Percentiles rank a stretch among this genome's conserved stretches.
These are phyloP conservation scores for Varanus komodoensis DNA, from an alignment of 2,113 vertebrate genomes.

Conservation along the genomic window DNA sequence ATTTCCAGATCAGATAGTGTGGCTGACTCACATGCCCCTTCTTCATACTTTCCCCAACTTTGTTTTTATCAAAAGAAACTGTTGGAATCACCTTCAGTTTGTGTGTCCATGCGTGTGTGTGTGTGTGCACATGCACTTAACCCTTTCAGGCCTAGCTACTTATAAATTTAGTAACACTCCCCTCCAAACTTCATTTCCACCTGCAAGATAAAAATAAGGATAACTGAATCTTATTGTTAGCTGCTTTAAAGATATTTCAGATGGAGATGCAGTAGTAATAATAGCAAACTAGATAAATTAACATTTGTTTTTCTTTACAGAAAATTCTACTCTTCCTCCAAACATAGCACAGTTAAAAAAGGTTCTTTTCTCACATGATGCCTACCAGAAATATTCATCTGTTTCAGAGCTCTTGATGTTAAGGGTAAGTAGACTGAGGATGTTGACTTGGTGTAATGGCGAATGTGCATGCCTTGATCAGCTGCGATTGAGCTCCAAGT, in stretches of 20 bases:
- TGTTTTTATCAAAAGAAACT: not conserved
- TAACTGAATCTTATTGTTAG: not conserved
- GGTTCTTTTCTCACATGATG: conserved; percentile 68
- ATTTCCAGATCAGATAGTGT: not conserved
- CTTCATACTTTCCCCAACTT: not conserved
- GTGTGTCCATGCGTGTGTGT: no score
- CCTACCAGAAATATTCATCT: conserved; percentile 70
- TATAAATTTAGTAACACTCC: not conserved
- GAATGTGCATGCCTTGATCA: conserved; percentile 34
- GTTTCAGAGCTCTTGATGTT: conserved; percentile 76
- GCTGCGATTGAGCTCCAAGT: not conserved
- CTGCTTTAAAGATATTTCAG: not conserved
- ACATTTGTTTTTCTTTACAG: conserved; percentile 65
- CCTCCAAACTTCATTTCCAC: not conserved
- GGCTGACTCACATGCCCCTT: not conserved
- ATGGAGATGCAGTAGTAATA: not conserved
- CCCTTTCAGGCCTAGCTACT: not conserved
- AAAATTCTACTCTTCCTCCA: conserved; percentile 74
- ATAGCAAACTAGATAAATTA: not conserved
- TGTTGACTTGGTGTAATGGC: conserved; percentile 29
- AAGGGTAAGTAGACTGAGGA: conserved; percentile 77
- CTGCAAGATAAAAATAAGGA: not conserved
- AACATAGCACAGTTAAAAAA: conserved; percentile 69
- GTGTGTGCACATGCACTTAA: not conserved
- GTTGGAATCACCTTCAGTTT: not conserved